Evolutionary conservation across 2,888 invertebrate genomes (phyloP).

Genomic region (Nemurella pictetii): DNA sequence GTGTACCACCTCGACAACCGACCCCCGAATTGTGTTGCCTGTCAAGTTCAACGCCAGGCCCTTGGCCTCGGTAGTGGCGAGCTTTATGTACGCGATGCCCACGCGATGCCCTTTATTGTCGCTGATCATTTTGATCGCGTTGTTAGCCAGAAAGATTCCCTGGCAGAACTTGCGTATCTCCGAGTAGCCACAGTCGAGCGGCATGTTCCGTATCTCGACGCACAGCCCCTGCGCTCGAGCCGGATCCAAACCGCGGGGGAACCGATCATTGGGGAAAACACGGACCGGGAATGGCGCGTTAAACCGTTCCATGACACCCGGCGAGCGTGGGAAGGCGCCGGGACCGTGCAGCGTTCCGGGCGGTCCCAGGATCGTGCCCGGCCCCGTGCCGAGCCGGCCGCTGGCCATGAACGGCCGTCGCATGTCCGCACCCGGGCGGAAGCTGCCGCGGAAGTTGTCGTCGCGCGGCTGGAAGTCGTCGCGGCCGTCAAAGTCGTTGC

Average conservation of each 20-base stretch:
- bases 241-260: background rate
- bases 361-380: constrained; percentile 5
- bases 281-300: background rate
- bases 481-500: constrained; percentile 16
- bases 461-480: constrained; percentile 1
- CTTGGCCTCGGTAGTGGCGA: constrained; percentile 70
- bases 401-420: constrained; percentile 32
- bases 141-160: constrained; percentile 73
- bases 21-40: constrained; percentile 67
- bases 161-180: constrained; percentile 83
- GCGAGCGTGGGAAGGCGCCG: background rate
- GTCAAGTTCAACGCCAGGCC: constrained; percentile 68
- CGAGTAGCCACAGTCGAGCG: constrained; percentile 71
- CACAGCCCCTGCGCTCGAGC: constrained; percentile 54
- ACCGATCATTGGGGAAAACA: background rate
- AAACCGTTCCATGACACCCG: constrained; percentile 23
- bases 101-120: constrained; percentile 77
- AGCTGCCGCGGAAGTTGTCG: background rate
- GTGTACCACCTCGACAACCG: constrained; percentile 66
- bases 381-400: background rate
- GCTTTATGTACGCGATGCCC: constrained; percentile 79
- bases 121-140: constrained; percentile 84
- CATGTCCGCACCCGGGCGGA: background rate
- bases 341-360: background rate
- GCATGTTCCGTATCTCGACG: constrained; percentile 74